Percentiles rank a stretch among this genome's conserved stretches.
phyloP scores from a whole-genome alignment of 2,797 vertebrate genomes.

The Mallotus villosus region DNA sequence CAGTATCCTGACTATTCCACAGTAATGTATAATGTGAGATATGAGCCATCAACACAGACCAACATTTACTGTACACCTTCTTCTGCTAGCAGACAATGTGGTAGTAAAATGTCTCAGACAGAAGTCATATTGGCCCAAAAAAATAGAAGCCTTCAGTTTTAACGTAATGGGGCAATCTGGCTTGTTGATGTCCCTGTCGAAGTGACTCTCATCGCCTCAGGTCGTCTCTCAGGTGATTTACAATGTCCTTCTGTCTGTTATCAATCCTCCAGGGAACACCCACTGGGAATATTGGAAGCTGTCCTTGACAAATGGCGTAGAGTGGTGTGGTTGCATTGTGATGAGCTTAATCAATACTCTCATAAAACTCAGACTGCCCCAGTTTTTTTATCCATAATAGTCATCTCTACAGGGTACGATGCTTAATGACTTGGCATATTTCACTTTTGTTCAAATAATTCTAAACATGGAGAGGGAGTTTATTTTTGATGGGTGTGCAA shows the following conservation, averaged over 20 bases:
- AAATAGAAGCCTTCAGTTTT: neutral
- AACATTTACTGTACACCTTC: too few species aligned
- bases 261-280: neutral
- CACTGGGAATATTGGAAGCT: neutral
- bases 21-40: too few species aligned
- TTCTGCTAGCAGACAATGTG: too few species aligned
- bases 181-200: constrained; percentile 1
- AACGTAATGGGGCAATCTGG: neutral
- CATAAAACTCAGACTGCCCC: neutral
- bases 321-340: neutral
- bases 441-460: neutral
- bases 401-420: neutral
- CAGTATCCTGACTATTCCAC: too few species aligned
- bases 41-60: too few species aligned
- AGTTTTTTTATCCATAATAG: neutral
- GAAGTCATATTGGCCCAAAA: neutral
- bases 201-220: neutral
- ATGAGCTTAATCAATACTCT: constrained; percentile 5
- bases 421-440: neutral
- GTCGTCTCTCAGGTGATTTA: neutral
- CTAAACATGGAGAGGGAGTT: neutral
- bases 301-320: neutral
- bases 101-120: too few species aligned
- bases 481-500: neutral
- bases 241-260: neutral